Evolutionary conservation across 2,113 vertebrate genomes (phyloP).

Genomic region (Natator depressus): DNA sequence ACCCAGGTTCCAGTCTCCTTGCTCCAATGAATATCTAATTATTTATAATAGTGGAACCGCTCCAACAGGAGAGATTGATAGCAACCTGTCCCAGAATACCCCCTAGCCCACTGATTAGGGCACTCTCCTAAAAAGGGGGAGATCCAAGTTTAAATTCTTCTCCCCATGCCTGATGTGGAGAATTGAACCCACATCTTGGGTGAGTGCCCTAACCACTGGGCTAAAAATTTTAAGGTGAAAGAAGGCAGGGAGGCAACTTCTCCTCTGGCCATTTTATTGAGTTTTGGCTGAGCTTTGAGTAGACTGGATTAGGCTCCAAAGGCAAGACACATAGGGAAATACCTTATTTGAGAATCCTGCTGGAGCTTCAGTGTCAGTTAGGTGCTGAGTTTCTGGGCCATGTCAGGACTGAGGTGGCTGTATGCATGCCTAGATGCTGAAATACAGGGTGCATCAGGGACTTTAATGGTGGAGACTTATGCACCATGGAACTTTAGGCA

Average conservation of each 20-base stretch:
- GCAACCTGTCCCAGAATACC: background rate
- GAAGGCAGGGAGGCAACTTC: background rate
- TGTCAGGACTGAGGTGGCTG: background rate
- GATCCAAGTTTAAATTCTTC: background rate
- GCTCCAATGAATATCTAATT: background rate
- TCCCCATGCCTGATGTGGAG: background rate
- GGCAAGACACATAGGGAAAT: rapidly evolving
- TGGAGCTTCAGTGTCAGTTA: background rate
- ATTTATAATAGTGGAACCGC: background rate
- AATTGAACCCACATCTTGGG: background rate
- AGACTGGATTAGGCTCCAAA: background rate
- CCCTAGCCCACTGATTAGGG: rapidly evolving
- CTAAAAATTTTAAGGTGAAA: background rate
- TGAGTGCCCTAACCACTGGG: background rate
- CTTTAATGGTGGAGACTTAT: background rate
- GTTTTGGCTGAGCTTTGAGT: background rate
- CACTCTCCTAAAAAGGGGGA: background rate
- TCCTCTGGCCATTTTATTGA: background rate
- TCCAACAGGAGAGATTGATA: background rate
- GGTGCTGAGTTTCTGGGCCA: background rate
- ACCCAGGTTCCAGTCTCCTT: rapidly evolving
- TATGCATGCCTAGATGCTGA: background rate
- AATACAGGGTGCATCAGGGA: background rate
- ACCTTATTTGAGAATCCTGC: background rate
- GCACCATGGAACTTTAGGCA: background rate